Percentiles rank a stretch among this genome's conserved stretches.
phyloP scores from a whole-genome alignment of 2,113 vertebrate genomes.

The Pterocles burchelli region DNA sequence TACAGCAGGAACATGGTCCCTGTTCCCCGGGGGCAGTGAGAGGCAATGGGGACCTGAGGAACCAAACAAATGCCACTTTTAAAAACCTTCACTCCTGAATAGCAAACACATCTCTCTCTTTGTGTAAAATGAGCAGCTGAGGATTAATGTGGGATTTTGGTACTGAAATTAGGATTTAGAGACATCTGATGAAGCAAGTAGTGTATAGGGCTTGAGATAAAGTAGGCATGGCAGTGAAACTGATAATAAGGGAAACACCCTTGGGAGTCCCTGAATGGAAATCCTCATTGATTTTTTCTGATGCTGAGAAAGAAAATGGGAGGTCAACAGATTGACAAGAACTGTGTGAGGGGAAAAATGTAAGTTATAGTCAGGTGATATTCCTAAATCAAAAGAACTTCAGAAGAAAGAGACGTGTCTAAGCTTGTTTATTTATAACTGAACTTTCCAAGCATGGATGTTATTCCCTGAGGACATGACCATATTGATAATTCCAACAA shows the following conservation, averaged over 20 bases:
- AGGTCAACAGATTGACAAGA: background rate
- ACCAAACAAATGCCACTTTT: background rate
- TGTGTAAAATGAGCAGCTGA: background rate
- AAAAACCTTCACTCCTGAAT: background rate
- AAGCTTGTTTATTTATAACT: background rate
- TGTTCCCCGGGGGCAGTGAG: background rate
- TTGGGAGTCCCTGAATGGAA: background rate
- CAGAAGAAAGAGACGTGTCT: background rate
- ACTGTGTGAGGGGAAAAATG: background rate
- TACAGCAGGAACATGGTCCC: background rate
- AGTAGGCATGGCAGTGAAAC: background rate
- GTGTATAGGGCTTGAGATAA: background rate
- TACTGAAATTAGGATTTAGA: background rate
- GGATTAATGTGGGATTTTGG: background rate
- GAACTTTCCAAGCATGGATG: background rate
- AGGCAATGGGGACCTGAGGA: background rate
- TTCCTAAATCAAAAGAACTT: background rate
- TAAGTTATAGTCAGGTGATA: background rate
- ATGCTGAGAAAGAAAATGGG: background rate
- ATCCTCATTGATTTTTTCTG: constrained; percentile 11
- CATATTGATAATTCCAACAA: background rate
- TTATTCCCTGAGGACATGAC: background rate
- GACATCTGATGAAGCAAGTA: background rate
- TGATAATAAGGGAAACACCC: background rate
- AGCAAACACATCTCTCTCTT: background rate